Base-by-base conservation (phyloP, 1,140 invertebrate species). In the Drosophila truncata region DNA sequence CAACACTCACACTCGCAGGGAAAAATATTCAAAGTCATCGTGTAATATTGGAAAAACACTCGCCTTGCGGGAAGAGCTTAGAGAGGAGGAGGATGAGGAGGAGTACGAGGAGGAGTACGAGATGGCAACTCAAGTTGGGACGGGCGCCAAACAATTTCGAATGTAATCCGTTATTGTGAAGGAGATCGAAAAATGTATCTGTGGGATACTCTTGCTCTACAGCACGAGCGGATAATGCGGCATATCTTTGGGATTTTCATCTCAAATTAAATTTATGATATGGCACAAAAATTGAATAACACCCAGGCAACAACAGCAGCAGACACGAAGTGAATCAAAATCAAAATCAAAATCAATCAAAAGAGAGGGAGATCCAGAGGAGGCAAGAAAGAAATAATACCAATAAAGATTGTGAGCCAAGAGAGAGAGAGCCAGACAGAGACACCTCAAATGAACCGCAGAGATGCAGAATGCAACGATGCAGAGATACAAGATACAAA, bases 231-330 rank as follows among this genome's bases (percentile, higher is more conserved):
- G 75, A 75, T 82, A 82, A 73, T 80, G 76, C 72, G 50, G 65
- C 73, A 85, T 77, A 70, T 85, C 72, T 77, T 65, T 69, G 72
- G 82, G 91, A 91, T 91, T 91, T 91, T 92, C 82, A 84, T 87
- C 82, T 91, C 90, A 91, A 91, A 91, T 91, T 91, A 91, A 91
- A 88, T 91, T 91, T 91, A 83, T 91, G 90, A 91, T 86, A 78
- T 80, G 80, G 90, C 90, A 91, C 42, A 91, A 91, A 88, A 82
- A 83, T 75, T 76, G 82, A 84, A 79, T 72, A 50, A 66, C 69
- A 76, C 49, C 60, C 60, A 42, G 55, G 25, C 25, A 13, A 5
- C 18, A 44, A 10, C 14, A 35, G 9, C 41, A 20, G n/a, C 29
- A 14, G 55, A 57, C 44, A 67, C 52, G 46, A 66, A 80, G 70